Conservation (phyloP, 2,888 invertebrate genomes). For the Lasius fuliginosus region DNA sequence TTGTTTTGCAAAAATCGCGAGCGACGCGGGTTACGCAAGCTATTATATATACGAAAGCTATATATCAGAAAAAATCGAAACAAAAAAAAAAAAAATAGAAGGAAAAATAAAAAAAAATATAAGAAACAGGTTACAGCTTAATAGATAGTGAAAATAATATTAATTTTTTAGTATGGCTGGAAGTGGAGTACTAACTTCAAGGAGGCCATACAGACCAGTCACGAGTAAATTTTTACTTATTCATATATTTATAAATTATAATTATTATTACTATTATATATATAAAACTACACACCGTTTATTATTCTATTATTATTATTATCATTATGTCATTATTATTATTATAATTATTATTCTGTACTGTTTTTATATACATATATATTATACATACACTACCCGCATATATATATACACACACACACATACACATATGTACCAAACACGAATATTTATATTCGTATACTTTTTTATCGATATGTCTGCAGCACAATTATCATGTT, state of each 20-base stretch:
- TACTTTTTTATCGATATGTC: slow-evolving; percentile 83
- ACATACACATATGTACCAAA: slow-evolving; percentile 64
- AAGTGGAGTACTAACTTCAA: slow-evolving; percentile 98
- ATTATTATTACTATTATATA: slow-evolving; percentile 78
- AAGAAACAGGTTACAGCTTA: slow-evolving; percentile 64
- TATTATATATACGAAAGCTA: slow-evolving; percentile 48
- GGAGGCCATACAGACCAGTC: slow-evolving; percentile 95
- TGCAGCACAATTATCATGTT: slow-evolving; percentile 81
- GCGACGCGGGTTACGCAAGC: slow-evolving; percentile 69
- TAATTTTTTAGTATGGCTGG: slow-evolving; percentile 94
- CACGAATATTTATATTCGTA: slow-evolving; percentile 71
- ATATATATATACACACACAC: slow-evolving; percentile 67
- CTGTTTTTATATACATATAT: slow-evolving; percentile 76
- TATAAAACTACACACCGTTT: slow-evolving; percentile 70
- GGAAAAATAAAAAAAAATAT: slow-evolving; percentile 56
- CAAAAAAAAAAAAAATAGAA: slow-evolving; percentile 47
- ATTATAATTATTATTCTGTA: slow-evolving; percentile 76
- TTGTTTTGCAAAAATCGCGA: slow-evolving; percentile 48
- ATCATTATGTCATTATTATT: slow-evolving; percentile 65
- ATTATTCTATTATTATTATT: slow-evolving; percentile 67
- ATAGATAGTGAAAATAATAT: slow-evolving; percentile 83
- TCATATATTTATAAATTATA: slow-evolving; percentile 83
- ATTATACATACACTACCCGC: slow-evolving; percentile 69
- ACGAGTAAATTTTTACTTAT: slow-evolving; percentile 90
- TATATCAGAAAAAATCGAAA: slow-evolving; percentile 28